Conservation (phyloP, 2,113 vertebrate species). For the Chunga burmeisteri region DNA sequence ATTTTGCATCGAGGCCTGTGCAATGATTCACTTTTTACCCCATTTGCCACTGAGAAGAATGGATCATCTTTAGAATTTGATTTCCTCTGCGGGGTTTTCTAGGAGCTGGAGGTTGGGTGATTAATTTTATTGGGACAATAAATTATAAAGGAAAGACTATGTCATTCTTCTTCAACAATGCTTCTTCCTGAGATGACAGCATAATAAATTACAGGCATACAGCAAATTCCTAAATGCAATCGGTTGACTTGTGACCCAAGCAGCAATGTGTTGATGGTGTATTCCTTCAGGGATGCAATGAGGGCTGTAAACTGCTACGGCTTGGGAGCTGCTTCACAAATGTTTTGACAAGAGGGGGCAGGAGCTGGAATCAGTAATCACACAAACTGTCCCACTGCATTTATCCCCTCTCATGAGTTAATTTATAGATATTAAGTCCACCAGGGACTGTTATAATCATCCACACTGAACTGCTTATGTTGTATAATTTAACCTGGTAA, state of each 20-base stretch:
- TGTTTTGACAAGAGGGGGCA: background rate
- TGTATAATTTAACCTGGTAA: background rate
- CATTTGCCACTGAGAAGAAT: slow-evolving; percentile 8
- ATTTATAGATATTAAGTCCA: background rate
- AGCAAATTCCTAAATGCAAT: background rate
- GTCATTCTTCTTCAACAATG: background rate
- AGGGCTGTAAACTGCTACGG: rapidly evolving
- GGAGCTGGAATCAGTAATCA: background rate
- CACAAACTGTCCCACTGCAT: background rate
- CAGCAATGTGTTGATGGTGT: background rate
- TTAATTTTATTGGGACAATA: slow-evolving; percentile 49
- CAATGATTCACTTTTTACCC: background rate
- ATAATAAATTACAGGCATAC: background rate
- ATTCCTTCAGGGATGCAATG: background rate
- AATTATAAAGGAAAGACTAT: slow-evolving; percentile 12
- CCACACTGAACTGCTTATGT: background rate
- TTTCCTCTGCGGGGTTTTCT: background rate
- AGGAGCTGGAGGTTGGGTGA: background rate
- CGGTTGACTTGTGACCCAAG: background rate
- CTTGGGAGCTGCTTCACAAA: background rate
- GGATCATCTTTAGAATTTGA: background rate
- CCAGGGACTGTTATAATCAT: background rate
- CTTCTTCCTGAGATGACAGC: slow-evolving; percentile 5
- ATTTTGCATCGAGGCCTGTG: background rate
- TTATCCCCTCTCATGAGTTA: background rate